A percentile compares a stretch with the other conserved stretches of the same genome.
These are phyloP conservation scores for Flabesymbios commensalis DNA, from an alignment of 2,888 invertebrate species.

Conservation along the genomic window DNA sequence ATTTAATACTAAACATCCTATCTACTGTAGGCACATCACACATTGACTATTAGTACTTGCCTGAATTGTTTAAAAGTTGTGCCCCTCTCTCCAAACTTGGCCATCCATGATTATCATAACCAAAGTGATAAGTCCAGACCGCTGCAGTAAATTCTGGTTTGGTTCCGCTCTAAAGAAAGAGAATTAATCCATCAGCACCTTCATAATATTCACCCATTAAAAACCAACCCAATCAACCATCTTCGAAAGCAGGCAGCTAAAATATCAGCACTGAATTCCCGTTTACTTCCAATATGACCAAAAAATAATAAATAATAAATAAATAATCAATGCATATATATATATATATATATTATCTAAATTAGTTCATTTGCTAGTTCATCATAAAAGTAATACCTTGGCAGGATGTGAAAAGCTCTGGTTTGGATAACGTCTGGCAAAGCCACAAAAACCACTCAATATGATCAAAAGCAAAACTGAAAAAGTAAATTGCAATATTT, in stretches of 20 bases:
- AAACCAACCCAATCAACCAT: too few species aligned
- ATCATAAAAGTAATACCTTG: slow-evolving; percentile 12
- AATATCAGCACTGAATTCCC: too few species aligned
- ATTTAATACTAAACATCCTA: too few species aligned
- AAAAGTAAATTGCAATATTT: not conserved
- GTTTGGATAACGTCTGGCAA: slow-evolving; percentile 6
- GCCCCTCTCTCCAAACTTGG: slow-evolving; percentile 59
- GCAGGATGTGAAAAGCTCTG: slow-evolving; percentile 18
- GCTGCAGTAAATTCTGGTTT: slow-evolving; percentile 50
- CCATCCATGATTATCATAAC: slow-evolving; percentile 62
- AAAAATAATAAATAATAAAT: too few species aligned
- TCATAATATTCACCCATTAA: too few species aligned
- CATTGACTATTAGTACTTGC: too few species aligned
- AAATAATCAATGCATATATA: not conserved
- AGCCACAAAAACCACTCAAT: slow-evolving; percentile 23
- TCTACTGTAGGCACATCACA: too few species aligned
- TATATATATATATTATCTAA: not conserved
- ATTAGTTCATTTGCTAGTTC: not conserved
- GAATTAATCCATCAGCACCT: too few species aligned
- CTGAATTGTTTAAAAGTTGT: slow-evolving; percentile 52
- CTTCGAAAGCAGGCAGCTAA: too few species aligned
- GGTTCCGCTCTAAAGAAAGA: slow-evolving; percentile 23
- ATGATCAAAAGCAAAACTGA: slow-evolving; percentile 20
- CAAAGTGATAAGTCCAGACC: slow-evolving; percentile 63
- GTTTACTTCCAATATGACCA: too few species aligned